These are phyloP conservation scores for Seira sanloemensis DNA, from an alignment of 2,888 invertebrate genomes.

Conservation along the genomic window DNA sequence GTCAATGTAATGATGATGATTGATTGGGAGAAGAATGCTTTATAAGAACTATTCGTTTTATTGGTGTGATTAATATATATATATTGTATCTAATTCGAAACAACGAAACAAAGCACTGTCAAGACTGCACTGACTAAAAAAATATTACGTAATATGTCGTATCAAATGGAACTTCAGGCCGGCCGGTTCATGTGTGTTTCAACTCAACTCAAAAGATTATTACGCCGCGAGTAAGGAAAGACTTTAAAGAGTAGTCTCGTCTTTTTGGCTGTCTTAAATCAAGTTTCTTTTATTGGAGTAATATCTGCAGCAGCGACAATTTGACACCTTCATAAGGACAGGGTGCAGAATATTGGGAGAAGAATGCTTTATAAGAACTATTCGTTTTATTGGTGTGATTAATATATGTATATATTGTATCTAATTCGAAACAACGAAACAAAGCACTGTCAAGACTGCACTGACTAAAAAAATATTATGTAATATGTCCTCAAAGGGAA, in stretches of 20 bases:
- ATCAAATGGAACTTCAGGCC: conserved; percentile 18
- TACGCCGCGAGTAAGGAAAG: too few species aligned
- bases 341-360: not conserved
- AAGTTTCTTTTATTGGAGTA: too few species aligned
- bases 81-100: not conserved
- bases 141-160: not conserved
- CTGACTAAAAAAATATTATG: not conserved
- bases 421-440: conserved; percentile 4
- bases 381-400: conserved; percentile 11
- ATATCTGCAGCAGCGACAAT: not conserved
- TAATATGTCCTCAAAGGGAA: not conserved
- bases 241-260: too few species aligned
- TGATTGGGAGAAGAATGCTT: conserved; percentile 27
- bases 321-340: not conserved
- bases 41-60: not conserved
- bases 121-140: not conserved
- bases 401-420: not conserved
- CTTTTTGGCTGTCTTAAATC: too few species aligned
- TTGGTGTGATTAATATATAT: conserved; percentile 28
- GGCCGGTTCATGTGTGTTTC: conserved; percentile 21
- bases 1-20: conserved; percentile 33
- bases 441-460: not conserved
- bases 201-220: not conserved
- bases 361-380: not conserved
- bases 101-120: not conserved